A percentile compares a stretch with the other conserved stretches of the same genome.
These are phyloP conservation scores for Peribatodes rhomboidaria DNA, from an alignment of 2,888 invertebrate genomes.

Conservation along the genomic window DNA sequence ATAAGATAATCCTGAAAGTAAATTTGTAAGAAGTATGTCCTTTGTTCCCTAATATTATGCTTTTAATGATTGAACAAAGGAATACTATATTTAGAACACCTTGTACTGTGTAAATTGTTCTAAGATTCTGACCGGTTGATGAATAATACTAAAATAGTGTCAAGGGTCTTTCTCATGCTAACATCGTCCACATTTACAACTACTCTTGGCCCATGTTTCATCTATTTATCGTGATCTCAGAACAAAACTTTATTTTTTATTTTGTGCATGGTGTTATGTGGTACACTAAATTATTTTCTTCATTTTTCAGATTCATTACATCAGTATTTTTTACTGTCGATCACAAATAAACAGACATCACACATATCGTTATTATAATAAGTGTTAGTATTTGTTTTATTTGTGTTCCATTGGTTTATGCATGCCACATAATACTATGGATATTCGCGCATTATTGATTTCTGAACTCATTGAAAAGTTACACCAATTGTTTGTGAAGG, in stretches of 20 bases:
- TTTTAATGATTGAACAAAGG: conserved; percentile 28
- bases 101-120: conserved; percentile 52
- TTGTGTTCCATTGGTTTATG: conserved; percentile 61
- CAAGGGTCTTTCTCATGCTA: conserved; percentile 27
- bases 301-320: conserved; percentile 47
- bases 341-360: conserved; percentile 44
- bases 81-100: conserved; percentile 41
- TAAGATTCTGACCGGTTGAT: conserved; percentile 48
- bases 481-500: conserved; percentile 77
- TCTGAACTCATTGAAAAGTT: conserved; percentile 78
- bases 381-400: conserved; percentile 50
- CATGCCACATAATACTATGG: conserved; percentile 86
- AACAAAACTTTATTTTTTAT: conserved; percentile 53
- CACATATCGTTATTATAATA: conserved; percentile 47
- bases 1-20: conserved; percentile 47
- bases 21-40: conserved; percentile 21
- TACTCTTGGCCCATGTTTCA: conserved; percentile 22
- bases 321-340: conserved; percentile 49
- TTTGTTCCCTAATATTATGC: conserved; percentile 17
- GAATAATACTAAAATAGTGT: conserved; percentile 21
- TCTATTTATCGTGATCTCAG: conserved; percentile 48
- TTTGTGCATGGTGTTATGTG: conserved; percentile 85
- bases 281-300: conserved; percentile 63
- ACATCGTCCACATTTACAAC: background rate
- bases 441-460: conserved; percentile 73